Evolutionary conservation across 2,797 vertebrate species (phyloP).

Genomic region (Spheniscus humboldti): DNA sequence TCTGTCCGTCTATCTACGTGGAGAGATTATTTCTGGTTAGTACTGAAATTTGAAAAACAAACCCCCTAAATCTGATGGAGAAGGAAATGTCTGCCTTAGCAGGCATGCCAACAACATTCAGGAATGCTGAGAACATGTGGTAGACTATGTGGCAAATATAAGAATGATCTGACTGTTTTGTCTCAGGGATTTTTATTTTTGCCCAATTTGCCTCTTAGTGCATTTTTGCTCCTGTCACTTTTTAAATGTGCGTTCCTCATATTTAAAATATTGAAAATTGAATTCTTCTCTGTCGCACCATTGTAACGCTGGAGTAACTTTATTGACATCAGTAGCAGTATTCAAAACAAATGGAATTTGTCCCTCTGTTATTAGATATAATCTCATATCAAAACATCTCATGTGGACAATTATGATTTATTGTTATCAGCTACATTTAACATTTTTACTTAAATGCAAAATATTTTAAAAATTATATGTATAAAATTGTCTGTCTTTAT

Average conservation of each 20-base stretch:
- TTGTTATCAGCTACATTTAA: background rate
- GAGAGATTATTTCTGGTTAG: background rate
- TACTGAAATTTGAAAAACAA: background rate
- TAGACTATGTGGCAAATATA: background rate
- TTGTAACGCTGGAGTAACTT: background rate
- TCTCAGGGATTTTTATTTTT: background rate
- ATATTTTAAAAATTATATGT: background rate
- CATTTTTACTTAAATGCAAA: background rate
- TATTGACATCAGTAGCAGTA: background rate
- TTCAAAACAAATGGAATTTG: background rate
- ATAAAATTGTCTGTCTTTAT: background rate
- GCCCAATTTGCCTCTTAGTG: background rate
- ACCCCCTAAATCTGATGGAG: background rate
- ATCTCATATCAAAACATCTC: background rate
- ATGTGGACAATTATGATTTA: background rate
- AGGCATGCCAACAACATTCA: background rate
- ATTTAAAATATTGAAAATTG: background rate
- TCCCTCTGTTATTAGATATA: background rate
- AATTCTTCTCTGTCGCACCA: background rate
- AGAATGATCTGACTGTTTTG: background rate
- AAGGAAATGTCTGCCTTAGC: background rate
- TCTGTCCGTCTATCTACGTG: background rate
- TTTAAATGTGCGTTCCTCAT: background rate
- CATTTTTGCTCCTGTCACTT: background rate
- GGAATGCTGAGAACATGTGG: background rate